A percentile compares a stretch with the other conserved stretches of the same genome.
These are phyloP conservation scores for Drosophila crucigera DNA, from an alignment of 2,888 invertebrate species.

Conservation along the genomic window DNA sequence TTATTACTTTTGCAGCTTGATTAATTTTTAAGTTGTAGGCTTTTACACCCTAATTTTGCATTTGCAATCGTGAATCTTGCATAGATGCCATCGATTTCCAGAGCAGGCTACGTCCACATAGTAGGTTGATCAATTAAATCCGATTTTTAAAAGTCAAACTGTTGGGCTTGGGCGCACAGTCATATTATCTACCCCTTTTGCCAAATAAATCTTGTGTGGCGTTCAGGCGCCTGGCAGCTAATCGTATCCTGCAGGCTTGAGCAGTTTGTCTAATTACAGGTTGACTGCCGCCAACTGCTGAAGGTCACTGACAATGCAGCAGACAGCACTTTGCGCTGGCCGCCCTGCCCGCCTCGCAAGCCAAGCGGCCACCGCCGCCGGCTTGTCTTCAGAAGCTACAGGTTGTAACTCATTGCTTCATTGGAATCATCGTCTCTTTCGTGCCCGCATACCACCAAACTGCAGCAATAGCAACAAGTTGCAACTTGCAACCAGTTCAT, in stretches of 20 bases:
- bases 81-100: conserved; percentile 40
- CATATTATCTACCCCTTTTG: conserved; percentile 3
- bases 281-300: conserved; percentile 46
- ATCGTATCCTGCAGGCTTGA: conserved; percentile 40
- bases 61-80: conserved; percentile 54
- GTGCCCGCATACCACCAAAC: conserved; percentile 60
- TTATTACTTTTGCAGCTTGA: conserved; percentile 40
- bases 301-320: conserved; percentile 60
- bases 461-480: conserved; percentile 26
- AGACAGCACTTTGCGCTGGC: conserved; percentile 43
- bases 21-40: conserved; percentile 52
- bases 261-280: conserved; percentile 74
- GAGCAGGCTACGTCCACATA: conserved; percentile 50
- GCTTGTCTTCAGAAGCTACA: conserved; percentile 67
- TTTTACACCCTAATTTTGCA: conserved; percentile 50
- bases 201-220: conserved; percentile 53
- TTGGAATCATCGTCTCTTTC: conserved; percentile 46
- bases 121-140: conserved; percentile 78
- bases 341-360: conserved; percentile 25
- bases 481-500: conserved; percentile 68
- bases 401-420: conserved; percentile 60
- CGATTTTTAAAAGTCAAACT: conserved; percentile 81
- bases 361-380: conserved; percentile 54
- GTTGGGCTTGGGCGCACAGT: conserved; percentile 31
- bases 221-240: conserved; percentile 42